phyloP scores from a whole-genome alignment of 2,113 vertebrate genomes.

The Strix aluco region DNA sequence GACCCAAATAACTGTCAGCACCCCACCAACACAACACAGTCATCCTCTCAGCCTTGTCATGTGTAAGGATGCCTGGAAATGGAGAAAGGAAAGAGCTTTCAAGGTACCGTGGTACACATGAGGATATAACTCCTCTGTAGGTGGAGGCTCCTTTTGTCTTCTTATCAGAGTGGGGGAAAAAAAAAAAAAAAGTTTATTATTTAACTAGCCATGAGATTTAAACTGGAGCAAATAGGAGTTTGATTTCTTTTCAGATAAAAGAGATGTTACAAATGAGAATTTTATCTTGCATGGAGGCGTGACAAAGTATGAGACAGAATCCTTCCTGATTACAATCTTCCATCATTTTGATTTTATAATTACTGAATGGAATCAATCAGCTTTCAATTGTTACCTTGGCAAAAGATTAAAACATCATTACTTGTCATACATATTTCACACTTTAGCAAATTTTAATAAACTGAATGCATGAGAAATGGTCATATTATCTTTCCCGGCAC shows the following conservation, averaged over 20 bases:
- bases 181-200: neutral
- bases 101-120: neutral
- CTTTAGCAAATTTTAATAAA: conserved; percentile 83
- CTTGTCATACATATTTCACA: conserved; percentile 79
- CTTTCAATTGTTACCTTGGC: conserved; percentile 82
- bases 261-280: conserved; percentile 74
- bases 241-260: conserved; percentile 77
- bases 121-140: neutral
- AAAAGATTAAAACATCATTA: conserved; percentile 81
- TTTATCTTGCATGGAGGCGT: conserved; percentile 72
- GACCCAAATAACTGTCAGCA: neutral
- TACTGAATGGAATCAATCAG: conserved; percentile 83
- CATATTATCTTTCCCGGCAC: conserved; percentile 72
- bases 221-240: conserved; percentile 69
- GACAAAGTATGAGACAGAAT: conserved; percentile 72
- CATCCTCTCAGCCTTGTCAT: neutral
- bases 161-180: neutral
- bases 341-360: conserved; percentile 84
- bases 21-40: neutral
- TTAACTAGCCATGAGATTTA: conserved; percentile 53
- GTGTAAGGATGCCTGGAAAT: neutral
- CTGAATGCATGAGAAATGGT: conserved; percentile 77
- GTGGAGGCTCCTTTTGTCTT: neutral
- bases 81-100: neutral
- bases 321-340: conserved; percentile 81